Conservation (phyloP, 2,888 invertebrate species). For the Sinodicranocentrus sp. region DNA sequence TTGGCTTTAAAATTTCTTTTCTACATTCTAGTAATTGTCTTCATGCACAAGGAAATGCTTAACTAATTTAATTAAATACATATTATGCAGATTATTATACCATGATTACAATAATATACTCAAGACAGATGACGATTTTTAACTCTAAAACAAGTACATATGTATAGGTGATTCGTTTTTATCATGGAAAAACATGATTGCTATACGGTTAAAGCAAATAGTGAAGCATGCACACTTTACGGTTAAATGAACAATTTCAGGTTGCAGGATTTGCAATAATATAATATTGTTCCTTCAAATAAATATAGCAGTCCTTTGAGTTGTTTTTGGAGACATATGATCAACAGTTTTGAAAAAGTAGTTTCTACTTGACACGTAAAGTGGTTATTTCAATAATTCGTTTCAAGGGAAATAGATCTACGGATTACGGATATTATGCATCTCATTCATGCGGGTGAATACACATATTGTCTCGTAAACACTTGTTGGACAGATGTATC, state of each 20-base stretch:
- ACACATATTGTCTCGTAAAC: constrained; percentile 61
- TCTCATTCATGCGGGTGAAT: constrained; percentile 52
- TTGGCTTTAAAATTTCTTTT: constrained; percentile 22
- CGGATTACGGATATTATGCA: no score
- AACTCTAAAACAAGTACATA: neutral
- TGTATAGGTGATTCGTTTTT: neutral
- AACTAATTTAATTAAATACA: neutral
- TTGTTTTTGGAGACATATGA: constrained; percentile 26
- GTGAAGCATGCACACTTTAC: constrained; percentile 34
- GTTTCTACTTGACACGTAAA: constrained; percentile 2
- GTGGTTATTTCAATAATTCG: constrained; percentile 46
- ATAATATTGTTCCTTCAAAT: constrained; percentile 10
- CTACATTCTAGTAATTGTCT: constrained; percentile 57
- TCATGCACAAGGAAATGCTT: constrained; percentile 47
- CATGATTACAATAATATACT: neutral
- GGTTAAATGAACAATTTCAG: neutral
- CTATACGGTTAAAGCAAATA: constrained; percentile 62
- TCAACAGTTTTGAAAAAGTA: neutral
- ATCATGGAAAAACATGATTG: constrained; percentile 44
- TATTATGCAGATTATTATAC: neutral
- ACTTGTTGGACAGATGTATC: constrained; percentile 63
- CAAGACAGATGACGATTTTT: neutral
- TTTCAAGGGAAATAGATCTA: constrained; percentile 32
- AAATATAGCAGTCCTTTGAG: constrained; percentile 49
- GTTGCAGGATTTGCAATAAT: neutral